Evolutionary conservation across 2,113 vertebrate species (phyloP).

Genomic region (Tympanuchus pallidicinctus): DNA sequence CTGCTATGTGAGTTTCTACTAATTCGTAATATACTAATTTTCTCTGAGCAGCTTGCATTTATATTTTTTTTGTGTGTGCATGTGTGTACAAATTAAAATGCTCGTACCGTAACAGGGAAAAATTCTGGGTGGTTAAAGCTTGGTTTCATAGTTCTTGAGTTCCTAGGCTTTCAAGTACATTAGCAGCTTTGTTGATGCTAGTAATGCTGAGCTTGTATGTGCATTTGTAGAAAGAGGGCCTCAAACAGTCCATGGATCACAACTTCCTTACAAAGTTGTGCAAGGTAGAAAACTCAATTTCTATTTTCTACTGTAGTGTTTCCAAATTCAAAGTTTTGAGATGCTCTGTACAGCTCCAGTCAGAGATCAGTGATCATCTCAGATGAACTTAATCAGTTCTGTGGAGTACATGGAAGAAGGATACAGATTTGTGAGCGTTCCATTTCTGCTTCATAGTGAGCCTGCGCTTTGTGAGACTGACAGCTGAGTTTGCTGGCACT

Average conservation of each 20-base stretch:
- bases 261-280: neutral
- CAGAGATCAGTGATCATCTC: neutral
- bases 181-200: neutral
- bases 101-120: neutral
- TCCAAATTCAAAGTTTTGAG: neutral
- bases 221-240: neutral
- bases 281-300: neutral
- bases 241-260: neutral
- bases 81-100: neutral
- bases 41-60: neutral
- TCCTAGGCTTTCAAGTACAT: neutral
- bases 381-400: neutral
- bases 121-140: neutral
- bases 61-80: neutral
- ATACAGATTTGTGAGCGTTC: neutral
- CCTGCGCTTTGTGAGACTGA: neutral
- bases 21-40: neutral
- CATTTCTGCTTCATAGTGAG: neutral
- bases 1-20: neutral
- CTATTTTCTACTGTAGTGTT: neutral
- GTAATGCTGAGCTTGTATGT: neutral
- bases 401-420: neutral
- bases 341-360: neutral
- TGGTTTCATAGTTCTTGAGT: neutral
- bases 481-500: neutral